A percentile compares a stretch with the other conserved stretches of the same genome.
Conservation (phyloP, 2,797 vertebrate species). For the Syngnathus rostellatus region DNA sequence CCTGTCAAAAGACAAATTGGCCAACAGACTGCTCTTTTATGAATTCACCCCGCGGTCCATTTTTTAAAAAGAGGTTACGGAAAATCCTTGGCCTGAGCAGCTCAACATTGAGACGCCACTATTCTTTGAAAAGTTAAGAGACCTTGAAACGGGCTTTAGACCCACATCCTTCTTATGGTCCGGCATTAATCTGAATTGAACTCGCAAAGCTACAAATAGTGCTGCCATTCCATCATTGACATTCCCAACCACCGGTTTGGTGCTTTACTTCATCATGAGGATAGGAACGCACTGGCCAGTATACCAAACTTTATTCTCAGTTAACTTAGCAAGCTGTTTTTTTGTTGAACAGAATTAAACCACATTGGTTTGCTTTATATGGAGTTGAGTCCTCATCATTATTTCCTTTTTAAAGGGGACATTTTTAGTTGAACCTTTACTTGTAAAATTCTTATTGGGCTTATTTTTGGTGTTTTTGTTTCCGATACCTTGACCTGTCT, state of each 20-base stretch:
- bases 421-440: too few species aligned
- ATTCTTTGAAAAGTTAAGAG: slow-evolving; percentile 59
- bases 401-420: too few species aligned
- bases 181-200: slow-evolving; percentile 11
- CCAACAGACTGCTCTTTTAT: slow-evolving; percentile 65
- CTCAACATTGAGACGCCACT: slow-evolving; percentile 70
- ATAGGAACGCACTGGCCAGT: not conserved
- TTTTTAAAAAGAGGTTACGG: slow-evolving; percentile 73
- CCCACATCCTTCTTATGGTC: slow-evolving; percentile 13
- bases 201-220: slow-evolving; percentile 4
- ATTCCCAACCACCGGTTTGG: slow-evolving; percentile 18
- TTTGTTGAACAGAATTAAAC: too few species aligned
- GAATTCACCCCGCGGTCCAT: slow-evolving; percentile 84
- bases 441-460: too few species aligned
- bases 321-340: slow-evolving; percentile 20
- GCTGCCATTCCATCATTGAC: slow-evolving; percentile 16
- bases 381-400: too few species aligned
- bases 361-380: too few species aligned
- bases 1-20: slow-evolving; percentile 97
- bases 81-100: slow-evolving; percentile 76
- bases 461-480: not conserved
- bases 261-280: slow-evolving; percentile 13
- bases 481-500: not conserved
- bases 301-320: slow-evolving; percentile 41
- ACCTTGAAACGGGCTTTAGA: slow-evolving; percentile 21